Evolutionary conservation across 1,140 invertebrate species (phyloP).

Genomic region (Holcopasites calliopsidis): DNA sequence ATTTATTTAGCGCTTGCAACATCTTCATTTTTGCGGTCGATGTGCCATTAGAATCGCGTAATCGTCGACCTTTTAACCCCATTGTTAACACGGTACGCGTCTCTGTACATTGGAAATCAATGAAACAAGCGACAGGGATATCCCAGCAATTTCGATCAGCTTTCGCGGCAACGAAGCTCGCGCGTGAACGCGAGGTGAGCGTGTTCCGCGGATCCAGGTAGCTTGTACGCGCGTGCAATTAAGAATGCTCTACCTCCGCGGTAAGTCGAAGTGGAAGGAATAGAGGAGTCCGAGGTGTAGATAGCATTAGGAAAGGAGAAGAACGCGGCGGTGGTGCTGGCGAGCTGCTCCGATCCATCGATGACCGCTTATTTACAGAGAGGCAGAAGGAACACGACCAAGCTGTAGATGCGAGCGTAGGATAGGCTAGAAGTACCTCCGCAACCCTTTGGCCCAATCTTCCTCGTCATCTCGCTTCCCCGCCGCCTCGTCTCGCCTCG

Average conservation of each 20-base stretch:
- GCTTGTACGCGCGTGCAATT: conserved; percentile 56
- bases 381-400: conserved; percentile 63
- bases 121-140: background rate
- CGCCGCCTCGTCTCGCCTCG: background rate
- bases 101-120: background rate
- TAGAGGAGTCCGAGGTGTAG: conserved; percentile 27
- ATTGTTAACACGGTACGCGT: no score
- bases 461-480: conserved; percentile 44
- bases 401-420: conserved; percentile 62
- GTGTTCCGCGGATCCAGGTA: conserved; percentile 36
- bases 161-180: conserved; percentile 3
- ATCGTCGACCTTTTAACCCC: no score
- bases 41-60: no score
- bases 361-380: conserved; percentile 75
- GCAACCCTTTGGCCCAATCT: conserved; percentile 62
- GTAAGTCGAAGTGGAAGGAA: conserved; percentile 16
- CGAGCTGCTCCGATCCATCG: conserved; percentile 63
- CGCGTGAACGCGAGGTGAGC: conserved; percentile 21
- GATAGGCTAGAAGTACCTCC: conserved; percentile 67
- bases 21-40: no score
- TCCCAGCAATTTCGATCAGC: background rate
- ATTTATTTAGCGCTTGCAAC: no score
- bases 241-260: conserved; percentile 36
- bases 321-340: background rate
- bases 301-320: conserved; percentile 38